These are phyloP conservation scores for Fringilla coelebs DNA, from an alignment of 2,797 vertebrate genomes.

Conservation along the genomic window DNA sequence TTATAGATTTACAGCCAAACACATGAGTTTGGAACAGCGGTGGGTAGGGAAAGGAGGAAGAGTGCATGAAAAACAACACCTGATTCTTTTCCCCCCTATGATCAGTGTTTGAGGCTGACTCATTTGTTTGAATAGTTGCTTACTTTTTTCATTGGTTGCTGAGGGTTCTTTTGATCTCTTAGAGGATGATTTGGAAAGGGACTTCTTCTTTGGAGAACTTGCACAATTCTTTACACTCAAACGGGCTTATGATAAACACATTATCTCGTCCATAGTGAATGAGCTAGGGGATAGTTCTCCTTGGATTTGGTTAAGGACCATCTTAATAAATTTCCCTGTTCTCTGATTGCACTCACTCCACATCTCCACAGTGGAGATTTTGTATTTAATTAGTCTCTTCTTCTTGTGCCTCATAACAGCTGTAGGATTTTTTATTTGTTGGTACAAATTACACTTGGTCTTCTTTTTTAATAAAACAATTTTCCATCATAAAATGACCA, in stretches of 20 bases:
- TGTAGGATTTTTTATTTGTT: constrained; percentile 11
- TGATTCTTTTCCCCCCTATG: rapidly evolving
- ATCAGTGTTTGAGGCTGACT: background rate
- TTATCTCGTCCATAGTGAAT: background rate
- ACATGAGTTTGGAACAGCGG: rapidly evolving
- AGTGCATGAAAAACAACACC: background rate
- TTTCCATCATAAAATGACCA: background rate
- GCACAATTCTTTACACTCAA: background rate
- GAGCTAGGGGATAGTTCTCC: background rate
- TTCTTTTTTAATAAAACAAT: background rate
- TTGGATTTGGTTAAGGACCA: background rate
- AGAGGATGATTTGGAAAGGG: background rate
- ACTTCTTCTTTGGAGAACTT: background rate
- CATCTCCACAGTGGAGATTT: too few species aligned
- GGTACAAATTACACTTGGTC: background rate
- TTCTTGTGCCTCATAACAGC: background rate
- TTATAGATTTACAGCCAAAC: background rate
- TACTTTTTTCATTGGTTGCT: background rate
- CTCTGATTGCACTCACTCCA: background rate
- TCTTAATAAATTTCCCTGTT: background rate
- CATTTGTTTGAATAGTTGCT: background rate
- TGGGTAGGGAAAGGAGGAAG: background rate
- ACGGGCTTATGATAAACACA: background rate
- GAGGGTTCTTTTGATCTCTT: background rate
- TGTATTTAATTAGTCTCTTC: background rate